Evolutionary conservation across 2,888 invertebrate species (phyloP), one percentile per base, ranked within the genome.

Genomic region (Portevinia maculata): DNA sequence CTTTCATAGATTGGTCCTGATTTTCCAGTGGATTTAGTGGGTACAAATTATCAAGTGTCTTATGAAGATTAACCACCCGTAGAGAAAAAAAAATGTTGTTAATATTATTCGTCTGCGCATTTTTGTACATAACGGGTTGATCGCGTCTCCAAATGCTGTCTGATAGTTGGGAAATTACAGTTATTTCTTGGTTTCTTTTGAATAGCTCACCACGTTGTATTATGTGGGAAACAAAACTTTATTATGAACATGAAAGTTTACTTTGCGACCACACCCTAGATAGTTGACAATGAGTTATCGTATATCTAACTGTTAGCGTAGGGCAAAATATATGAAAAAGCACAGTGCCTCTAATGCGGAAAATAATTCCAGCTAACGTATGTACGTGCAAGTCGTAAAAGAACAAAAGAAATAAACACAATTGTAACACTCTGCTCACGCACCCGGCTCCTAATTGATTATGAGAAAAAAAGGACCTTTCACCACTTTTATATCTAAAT

Each of bases 371-470:
- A 15, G n/a, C 7, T 37, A 37, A n/a, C 13, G 4, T 13, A 15
- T 1, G 5, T 13, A 9, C 32, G 15, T 39, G 24, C 24, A 24
- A 24, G 24, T 24, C 24, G 24, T 24, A 24, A 24, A 13, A 15
- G 39, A 8, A 39, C 39, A 13, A 39, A 39, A 39, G 13, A 53
- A 13, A 64, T 17, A 48, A 73, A 46, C 30, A 24, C 53, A 46
- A 55, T 64, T 62, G 34, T 32, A 55, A 32, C 48, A 39, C 52
- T 52, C 41, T 69, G 55, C 62, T 62, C 69, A 44, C 48, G 62
- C 55, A 76, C 21, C 21, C 52, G 50, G 69, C 21, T 50, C 64
- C 52, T 70, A 81, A 81, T 70, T 65, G 65, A 65, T 65, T 81
- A 19, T 52, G 46, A 57, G 6, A 30, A 24, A 57, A 7, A 37